Evolutionary conservation across 2,797 vertebrate species (phyloP), one percentile per base, ranked within the genome.

Genomic region (Typhlichthys eigenmanni): DNA sequence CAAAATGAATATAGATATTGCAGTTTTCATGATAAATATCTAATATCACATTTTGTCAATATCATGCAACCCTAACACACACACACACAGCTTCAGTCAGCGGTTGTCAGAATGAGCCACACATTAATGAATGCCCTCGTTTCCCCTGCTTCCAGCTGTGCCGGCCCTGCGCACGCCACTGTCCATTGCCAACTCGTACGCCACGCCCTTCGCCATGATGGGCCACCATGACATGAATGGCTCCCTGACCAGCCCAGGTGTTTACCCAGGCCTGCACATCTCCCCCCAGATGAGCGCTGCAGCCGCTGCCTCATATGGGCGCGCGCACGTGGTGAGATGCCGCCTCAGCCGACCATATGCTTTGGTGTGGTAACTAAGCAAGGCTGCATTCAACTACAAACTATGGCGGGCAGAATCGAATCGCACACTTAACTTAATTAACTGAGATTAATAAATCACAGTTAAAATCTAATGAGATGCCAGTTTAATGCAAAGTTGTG

Each of bases 161-260:
- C 95, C 96, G 0, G 95, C 95, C 10, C 90, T 98, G 67, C 92
- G 96, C n/a, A 95, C 95, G 0, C 96, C 96, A 8, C 88, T 98
- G 84, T 95, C 96, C 47, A 93, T 98, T 0, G 92, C 93, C 0
- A 91, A 94, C 11, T 94, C 95, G 4, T 98, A 98, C 0, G 93
- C 94, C 0, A 75, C 92, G 0, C 95, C 96, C 0, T 98, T 98
- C 0, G 95, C 95, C n/a, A 97, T 98, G 96, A 98, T 98, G 95
- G 93, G 95, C 53, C 96, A 96, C 76, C 96, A 95, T 0, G 96
- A 98, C 71, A 96, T 98, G 95, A 98, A 98, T 1, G 96, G 96
- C 5, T 95, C 96, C 0, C 92, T 98, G 66, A 93, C 92, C 76
- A 96, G 95, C 82, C 95, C 96, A 0, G 91, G 95, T 0, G 95